Evolutionary conservation across 2,797 vertebrate genomes (phyloP).

Genomic region (Chiroxiphia lanceolata): DNA sequence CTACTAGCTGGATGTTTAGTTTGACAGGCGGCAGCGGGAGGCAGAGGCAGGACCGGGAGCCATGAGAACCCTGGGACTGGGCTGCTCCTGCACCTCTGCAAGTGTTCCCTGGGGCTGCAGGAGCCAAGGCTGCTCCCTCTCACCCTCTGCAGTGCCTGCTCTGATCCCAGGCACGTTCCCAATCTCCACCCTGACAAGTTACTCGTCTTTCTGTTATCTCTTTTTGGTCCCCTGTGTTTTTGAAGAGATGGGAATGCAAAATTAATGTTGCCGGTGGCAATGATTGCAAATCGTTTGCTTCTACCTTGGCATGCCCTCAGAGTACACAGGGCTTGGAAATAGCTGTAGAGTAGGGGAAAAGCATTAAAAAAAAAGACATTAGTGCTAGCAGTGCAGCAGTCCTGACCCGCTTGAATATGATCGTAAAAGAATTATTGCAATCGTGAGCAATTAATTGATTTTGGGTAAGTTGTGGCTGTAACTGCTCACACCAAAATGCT

Average conservation of each 20-base stretch:
- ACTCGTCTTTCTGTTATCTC: not conserved
- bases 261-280: constrained; percentile 17
- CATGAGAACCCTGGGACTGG: accelerated
- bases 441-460: not conserved
- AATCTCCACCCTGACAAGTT: not conserved
- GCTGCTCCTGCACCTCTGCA: not conserved
- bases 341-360: not conserved
- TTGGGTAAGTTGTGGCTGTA: not conserved
- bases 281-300: constrained; percentile 23
- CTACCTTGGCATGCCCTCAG: constrained; percentile 48
- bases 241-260: constrained; percentile 11
- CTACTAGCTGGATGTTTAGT: not conserved
- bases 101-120: not conserved
- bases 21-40: not conserved
- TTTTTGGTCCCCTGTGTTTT: constrained; percentile 32
- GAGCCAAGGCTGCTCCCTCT: not conserved
- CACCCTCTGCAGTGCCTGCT: not conserved
- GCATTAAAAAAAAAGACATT: not conserved
- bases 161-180: not conserved
- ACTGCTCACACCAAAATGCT: not conserved
- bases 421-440: not conserved
- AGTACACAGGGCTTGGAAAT: not conserved
- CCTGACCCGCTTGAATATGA: not conserved
- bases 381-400: not conserved
- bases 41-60: not conserved